A percentile compares a stretch with the other conserved stretches of the same genome.
Evolutionary conservation across 1,140 invertebrate species (phyloP).

Genomic region (Drosophila pallidifrons): DNA sequence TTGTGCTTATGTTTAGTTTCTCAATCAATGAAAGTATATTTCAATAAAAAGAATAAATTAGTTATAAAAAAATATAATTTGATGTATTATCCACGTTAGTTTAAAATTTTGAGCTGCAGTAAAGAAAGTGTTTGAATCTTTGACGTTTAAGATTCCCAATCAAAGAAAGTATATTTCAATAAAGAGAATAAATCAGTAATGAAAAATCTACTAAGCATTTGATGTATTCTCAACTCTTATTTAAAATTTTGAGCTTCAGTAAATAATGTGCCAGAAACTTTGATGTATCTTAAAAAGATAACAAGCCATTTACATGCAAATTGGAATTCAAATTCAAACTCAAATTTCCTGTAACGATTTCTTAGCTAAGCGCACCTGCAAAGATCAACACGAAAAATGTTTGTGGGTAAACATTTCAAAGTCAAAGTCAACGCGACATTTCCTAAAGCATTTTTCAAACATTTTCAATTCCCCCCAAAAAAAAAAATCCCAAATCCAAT

Average conservation of each 20-base stretch:
- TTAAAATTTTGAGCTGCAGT: no score
- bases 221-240: slow-evolving; percentile 6
- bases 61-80: no score
- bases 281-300: slow-evolving; percentile 2
- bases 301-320: not conserved
- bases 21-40: no score
- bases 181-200: no score
- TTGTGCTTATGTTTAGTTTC: not conserved
- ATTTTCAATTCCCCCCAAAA: slow-evolving; percentile 6
- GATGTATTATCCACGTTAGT: no score
- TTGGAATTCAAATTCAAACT: not conserved
- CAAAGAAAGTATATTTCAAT: no score
- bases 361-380: not conserved
- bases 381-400: slow-evolving; percentile 11
- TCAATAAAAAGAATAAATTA: no score
- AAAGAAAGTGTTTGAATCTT: no score
- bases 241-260: not conserved
- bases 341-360: slow-evolving; percentile 30
- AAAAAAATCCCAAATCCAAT: slow-evolving; percentile 1
- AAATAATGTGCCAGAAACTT: slow-evolving; percentile 4
- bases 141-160: no score
- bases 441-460: slow-evolving; percentile 38
- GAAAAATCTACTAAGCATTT: not conserved
- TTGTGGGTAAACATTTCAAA: not conserved
- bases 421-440: slow-evolving; percentile 40